Percentiles rank a stretch among this genome's conserved stretches.
Evolutionary conservation across 1,140 invertebrate species (phyloP).

Genomic region (Temnothorax curvispinosus): DNA sequence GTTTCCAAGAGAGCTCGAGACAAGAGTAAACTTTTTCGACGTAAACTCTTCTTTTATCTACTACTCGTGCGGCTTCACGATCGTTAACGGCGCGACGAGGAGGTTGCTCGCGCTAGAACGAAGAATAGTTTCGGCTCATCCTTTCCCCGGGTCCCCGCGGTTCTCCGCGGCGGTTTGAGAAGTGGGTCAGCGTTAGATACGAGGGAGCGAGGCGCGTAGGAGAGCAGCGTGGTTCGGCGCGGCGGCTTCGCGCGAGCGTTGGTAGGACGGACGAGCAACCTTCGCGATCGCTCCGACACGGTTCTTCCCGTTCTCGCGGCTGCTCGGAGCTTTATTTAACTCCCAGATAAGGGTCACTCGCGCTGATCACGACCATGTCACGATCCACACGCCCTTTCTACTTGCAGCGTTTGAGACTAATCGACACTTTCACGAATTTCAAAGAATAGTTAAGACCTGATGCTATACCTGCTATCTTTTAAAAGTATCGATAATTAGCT

Average conservation of each 20-base stretch:
- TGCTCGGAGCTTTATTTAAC: slow-evolving; percentile 1
- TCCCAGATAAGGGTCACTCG: slow-evolving; percentile 53
- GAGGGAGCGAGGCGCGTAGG: slow-evolving; percentile 69
- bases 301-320: slow-evolving; percentile 37
- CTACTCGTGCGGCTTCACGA: slow-evolving; percentile 4
- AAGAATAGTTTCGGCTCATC: slow-evolving; percentile 62
- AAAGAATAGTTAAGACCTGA: background rate
- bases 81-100: slow-evolving; percentile 13
- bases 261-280: slow-evolving; percentile 49
- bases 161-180: slow-evolving; percentile 64
- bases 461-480: background rate
- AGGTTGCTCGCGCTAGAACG: background rate
- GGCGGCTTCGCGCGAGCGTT: slow-evolving; percentile 32
- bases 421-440: background rate
- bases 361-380: background rate
- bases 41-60: background rate
- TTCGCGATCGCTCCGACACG: slow-evolving; percentile 45
- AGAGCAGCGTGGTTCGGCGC: slow-evolving; percentile 46
- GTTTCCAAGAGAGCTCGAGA: background rate
- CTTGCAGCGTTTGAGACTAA: background rate
- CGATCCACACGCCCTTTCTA: background rate
- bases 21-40: background rate
- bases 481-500: background rate
- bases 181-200: slow-evolving; percentile 75
- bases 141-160: slow-evolving; percentile 67